A percentile compares a stretch with the other conserved stretches of the same genome.
Conservation (phyloP, 1,140 invertebrate species). For the Berghia stephanieae region DNA sequence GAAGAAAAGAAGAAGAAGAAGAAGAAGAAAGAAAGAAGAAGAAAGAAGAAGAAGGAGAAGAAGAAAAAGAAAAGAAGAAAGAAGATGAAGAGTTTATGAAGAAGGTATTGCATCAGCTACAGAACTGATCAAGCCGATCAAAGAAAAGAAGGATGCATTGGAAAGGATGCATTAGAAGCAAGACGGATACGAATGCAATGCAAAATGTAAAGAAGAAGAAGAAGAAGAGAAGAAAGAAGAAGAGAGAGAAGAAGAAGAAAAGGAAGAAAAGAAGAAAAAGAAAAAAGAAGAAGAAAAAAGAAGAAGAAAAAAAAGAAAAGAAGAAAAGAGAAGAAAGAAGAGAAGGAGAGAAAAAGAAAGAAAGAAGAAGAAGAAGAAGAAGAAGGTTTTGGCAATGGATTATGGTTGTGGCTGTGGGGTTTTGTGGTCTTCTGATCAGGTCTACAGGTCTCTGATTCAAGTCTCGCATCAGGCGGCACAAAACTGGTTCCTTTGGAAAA, state of each 20-base stretch:
- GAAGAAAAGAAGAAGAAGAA: not conserved
- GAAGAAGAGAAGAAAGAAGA: not conserved
- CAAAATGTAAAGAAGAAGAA: not conserved
- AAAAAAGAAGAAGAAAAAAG: not conserved
- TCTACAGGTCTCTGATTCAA: not conserved
- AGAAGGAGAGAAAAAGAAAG: not conserved
- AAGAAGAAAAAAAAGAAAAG: not conserved
- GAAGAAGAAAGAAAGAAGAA: slow-evolving; percentile 1
- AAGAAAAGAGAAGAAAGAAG: not conserved
- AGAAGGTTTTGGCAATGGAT: not conserved
- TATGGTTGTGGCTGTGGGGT: not conserved
- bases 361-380: not conserved
- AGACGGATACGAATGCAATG: not conserved
- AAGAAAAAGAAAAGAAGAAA: not conserved
- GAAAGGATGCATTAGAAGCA: not conserved
- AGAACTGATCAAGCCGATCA: not conserved
- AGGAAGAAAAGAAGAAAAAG: not conserved
- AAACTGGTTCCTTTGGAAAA: not conserved
- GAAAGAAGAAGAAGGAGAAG: not conserved
- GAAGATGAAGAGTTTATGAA: not conserved
- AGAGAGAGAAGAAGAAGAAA: not conserved
- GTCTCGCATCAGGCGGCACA: not conserved
- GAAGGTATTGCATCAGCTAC: no score
- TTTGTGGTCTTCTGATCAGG: not conserved
- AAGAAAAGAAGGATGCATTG: not conserved